Conservation (phyloP, 2,113 vertebrate genomes). For the Daubentonia madagascariensis region DNA sequence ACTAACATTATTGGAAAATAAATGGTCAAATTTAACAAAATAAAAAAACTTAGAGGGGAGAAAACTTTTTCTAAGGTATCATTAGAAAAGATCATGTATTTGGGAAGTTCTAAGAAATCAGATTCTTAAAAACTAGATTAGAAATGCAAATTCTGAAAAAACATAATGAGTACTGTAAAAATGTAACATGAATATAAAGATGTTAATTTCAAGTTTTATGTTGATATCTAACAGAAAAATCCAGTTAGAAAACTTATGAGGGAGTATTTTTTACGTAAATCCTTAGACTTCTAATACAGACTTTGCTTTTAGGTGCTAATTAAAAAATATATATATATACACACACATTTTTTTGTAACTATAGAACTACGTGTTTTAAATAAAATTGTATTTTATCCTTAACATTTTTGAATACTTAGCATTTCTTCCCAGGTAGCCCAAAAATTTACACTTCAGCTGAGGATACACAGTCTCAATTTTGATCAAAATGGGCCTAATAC, state of each 20-base stretch:
- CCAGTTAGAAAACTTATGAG: background rate
- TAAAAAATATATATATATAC: background rate
- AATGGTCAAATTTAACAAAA: constrained; percentile 16
- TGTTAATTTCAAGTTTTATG: constrained; percentile 8
- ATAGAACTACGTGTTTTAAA: background rate
- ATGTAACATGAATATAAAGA: background rate
- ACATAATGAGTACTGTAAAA: background rate
- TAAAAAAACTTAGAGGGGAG: background rate
- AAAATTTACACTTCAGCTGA: background rate
- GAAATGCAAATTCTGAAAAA: constrained; percentile 23
- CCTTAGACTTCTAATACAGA: constrained; percentile 1
- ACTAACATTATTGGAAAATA: background rate
- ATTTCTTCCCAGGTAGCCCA: constrained; percentile 6
- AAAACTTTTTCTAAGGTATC: background rate
- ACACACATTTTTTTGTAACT: background rate
- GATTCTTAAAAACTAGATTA: background rate
- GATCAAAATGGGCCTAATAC: background rate
- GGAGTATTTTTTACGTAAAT: background rate
- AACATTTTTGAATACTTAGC: background rate
- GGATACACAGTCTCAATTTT: background rate
- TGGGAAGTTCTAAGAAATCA: background rate
- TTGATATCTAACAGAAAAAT: background rate
- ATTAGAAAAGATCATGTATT: background rate
- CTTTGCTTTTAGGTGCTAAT: background rate
- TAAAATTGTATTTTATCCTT: constrained; percentile 5